Base-by-base conservation (phyloP, 2,888 invertebrate species). In the Tanypteryx hageni region DNA sequence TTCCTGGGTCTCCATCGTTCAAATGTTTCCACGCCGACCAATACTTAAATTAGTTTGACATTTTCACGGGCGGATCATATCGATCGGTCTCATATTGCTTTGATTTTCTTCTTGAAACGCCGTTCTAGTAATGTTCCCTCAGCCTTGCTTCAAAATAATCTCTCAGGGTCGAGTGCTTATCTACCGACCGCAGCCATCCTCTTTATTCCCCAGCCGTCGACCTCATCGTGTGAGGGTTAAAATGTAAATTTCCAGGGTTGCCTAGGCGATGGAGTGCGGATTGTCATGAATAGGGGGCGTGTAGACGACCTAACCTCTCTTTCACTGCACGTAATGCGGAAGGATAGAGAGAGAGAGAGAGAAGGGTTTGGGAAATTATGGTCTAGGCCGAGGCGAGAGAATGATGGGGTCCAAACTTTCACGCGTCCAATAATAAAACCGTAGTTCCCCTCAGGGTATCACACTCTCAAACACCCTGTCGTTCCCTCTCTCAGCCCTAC, bases 391-490 rank as follows among this genome's bases (percentile, higher is more conserved):
- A 76, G 76, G 76, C 76, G 76, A 76, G 76, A 76, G 76, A 76
- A 76, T 76, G 22, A 22, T 18, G 22, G 76, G 76, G 22, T 76
- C 76, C 76, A 76, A 76, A 76, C 76, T 76, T 76, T 76, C 76
- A 76, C 76, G 22, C 76, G 76, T 76, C 76, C 76, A 4, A 76
- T 76, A 76, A 76, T 76, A 27, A 76, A 76, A 27, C 22, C 76
- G 0, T 10, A 27, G 76, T 22, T 76, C 76, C 27, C 76, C 76
- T 13, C 22, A 18, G 61, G 13, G 10, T 44, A 44, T 44, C 44
- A 44, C 44, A 44, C 44, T 44, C 44, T 44, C 44, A 1, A 44
- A 44, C 44, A 44, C 44, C 44, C 44, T 5, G 44, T 5, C 44
- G 44, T 44, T 5, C 5, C 44, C 22, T 22, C 76, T 22, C 5